Evolutionary conservation across 2,797 vertebrate species (phyloP), one percentile per base, ranked within the genome.

Genomic region (Poecilia wingei): DNA sequence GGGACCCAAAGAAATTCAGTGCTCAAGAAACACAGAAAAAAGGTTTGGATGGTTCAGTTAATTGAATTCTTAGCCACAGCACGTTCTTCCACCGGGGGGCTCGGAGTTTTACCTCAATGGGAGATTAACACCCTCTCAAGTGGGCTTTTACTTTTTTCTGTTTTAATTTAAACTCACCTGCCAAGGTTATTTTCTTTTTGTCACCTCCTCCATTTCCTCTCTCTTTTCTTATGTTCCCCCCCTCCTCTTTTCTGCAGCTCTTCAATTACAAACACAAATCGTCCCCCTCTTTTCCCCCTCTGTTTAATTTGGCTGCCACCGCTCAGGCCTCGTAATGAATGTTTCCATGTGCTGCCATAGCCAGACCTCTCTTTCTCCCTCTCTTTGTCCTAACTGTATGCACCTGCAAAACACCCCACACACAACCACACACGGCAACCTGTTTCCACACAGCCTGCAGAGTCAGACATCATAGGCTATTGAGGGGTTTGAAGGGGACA

Each of bases 401-500:
- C 87, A 86, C 82, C 45, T 33, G 74, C 66, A 75, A 77, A 77
- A 61, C 36, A 55, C 61, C 36, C 41, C 78, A 9, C 47, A 66
- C 55, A n/a, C 51, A 47, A 61, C 75, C 36, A 73, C 33, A 53
- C 59, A 75, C 22, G 46, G 74, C 46, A 74, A 77, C 51, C 4
- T 13, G 22, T 78, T 72, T 70, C 57, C 51, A 72, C 43, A 55
- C 75, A 74, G 77, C 78, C 85, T 81, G 68, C 68, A 70, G 66
- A 85, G 81, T 88, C 86, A 84, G 83, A 87, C 85, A 87, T 91
- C 88, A 88, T 61, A 81, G 74, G 49, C 75, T 89, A 91, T 92
- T 90, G 89, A 93, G 82, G 82, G 74, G 80, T 91, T 83, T 90
- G 87, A 92, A 92, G 76, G 88, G 85, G 90, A 88, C 88, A 93